phyloP scores from a whole-genome alignment of 2,888 invertebrate genomes.

The Halictus quadricinctus region DNA sequence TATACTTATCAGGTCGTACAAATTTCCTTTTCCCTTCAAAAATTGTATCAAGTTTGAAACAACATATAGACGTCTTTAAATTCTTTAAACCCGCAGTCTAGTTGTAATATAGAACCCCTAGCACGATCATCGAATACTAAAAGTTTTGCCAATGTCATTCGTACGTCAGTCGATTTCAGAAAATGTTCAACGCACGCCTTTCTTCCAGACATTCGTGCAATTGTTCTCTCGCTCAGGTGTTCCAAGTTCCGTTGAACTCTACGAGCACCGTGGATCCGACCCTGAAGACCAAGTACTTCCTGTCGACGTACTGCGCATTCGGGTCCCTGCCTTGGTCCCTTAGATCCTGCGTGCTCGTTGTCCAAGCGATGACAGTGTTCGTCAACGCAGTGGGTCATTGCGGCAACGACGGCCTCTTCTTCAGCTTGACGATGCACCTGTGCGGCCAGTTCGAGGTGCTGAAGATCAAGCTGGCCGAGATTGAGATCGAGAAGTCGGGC shows the following conservation, averaged over 20 bases:
- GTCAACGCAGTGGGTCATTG: slow-evolving; percentile 58
- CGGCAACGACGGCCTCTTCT: slow-evolving; percentile 75
- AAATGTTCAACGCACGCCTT: too few relatives aligned
- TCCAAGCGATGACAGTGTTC: slow-evolving; percentile 50
- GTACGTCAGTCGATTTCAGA: too few relatives aligned
- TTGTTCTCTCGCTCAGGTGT: not conserved
- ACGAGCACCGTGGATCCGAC: not conserved
- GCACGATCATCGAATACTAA: too few relatives aligned
- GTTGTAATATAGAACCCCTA: too few relatives aligned
- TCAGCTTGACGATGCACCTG: slow-evolving; percentile 75
- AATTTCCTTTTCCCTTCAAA: too few relatives aligned
- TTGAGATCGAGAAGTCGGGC: slow-evolving; percentile 24
- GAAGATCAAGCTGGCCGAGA: slow-evolving; percentile 46
- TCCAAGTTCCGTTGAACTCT: not conserved
- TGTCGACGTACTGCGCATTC: slow-evolving; percentile 59
- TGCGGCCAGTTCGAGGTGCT: slow-evolving; percentile 78
- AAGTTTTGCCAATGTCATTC: too few relatives aligned
- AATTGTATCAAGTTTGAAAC: too few relatives aligned
- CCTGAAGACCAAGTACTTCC: slow-evolving; percentile 35
- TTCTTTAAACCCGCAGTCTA: too few relatives aligned
- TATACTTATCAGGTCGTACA: too few relatives aligned
- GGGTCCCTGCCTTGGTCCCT: slow-evolving; percentile 31
- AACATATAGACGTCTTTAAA: too few relatives aligned
- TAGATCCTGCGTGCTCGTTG: slow-evolving; percentile 26
- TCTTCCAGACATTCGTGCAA: not conserved